Evolutionary conservation across 2,797 vertebrate species (phyloP).

Genomic region (Sebastes trivittatus): DNA sequence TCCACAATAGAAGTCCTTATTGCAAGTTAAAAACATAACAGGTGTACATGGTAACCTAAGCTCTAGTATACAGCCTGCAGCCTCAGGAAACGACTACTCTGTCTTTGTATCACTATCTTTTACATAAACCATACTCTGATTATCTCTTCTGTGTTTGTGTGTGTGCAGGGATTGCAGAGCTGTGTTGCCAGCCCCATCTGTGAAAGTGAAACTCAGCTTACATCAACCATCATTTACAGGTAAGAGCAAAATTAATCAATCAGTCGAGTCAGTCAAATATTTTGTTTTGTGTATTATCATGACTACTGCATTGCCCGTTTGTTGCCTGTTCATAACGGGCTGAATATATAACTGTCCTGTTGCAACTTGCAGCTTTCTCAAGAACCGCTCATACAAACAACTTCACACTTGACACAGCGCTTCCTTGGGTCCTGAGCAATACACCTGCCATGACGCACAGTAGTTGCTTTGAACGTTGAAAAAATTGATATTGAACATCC

Average conservation of each 20-base stretch:
- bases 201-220: neutral
- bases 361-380: too few species aligned
- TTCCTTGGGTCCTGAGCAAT: too few species aligned
- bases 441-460: too few species aligned
- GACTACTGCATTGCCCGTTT: neutral
- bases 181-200: slow-evolving; percentile 1
- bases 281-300: neutral
- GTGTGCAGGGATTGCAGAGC: slow-evolving; percentile 3
- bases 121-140: neutral
- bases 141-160: neutral
- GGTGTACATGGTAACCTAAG: neutral
- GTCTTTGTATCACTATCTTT: neutral
- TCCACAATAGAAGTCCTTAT: neutral
- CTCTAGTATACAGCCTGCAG: neutral
- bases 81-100: neutral
- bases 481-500: too few species aligned
- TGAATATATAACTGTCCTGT: too few species aligned
- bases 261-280: neutral
- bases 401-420: too few species aligned
- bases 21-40: neutral
- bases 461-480: too few species aligned
- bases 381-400: too few species aligned
- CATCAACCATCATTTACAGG: slow-evolving; percentile 7
- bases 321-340: too few species aligned
- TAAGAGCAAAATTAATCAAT: slow-evolving; percentile 27